phyloP scores from a whole-genome alignment of 2,797 vertebrate genomes.

The Okamejei kenojei region DNA sequence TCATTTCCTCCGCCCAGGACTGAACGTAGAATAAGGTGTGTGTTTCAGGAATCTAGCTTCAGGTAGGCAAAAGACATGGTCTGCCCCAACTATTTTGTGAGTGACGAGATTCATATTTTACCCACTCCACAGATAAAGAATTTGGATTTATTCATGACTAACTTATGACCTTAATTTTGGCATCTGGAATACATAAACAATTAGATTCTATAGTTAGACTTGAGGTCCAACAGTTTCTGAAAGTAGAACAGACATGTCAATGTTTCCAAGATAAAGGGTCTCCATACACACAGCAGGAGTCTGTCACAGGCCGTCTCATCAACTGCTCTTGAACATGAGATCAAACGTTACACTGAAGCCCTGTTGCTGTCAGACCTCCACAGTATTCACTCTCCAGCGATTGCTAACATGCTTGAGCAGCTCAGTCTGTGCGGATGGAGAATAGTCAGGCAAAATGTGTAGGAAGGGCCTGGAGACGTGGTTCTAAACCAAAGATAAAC shows the following conservation, averaged over 20 bases:
- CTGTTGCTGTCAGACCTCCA: not conserved
- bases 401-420: not conserved
- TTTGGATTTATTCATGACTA: not conserved
- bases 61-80: too few species aligned
- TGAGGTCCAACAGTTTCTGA: not conserved
- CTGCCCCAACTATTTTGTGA: not conserved
- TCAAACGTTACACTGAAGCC: not conserved
- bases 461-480: too few species aligned
- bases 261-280: not conserved
- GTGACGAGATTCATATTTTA: not conserved
- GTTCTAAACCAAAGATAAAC: too few species aligned
- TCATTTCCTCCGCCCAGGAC: too few species aligned
- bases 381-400: not conserved
- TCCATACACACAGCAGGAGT: not conserved
- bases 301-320: not conserved
- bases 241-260: constrained; percentile 1
- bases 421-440: not conserved
- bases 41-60: too few species aligned
- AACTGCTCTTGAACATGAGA: not conserved
- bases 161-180: not conserved
- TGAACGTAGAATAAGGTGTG: too few species aligned
- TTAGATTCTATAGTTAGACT: not conserved
- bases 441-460: not conserved
- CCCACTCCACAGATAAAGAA: not conserved
- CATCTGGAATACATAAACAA: not conserved